Base-by-base conservation (phyloP, 2,888 invertebrate species). In the Carterocephalus palaemon region DNA sequence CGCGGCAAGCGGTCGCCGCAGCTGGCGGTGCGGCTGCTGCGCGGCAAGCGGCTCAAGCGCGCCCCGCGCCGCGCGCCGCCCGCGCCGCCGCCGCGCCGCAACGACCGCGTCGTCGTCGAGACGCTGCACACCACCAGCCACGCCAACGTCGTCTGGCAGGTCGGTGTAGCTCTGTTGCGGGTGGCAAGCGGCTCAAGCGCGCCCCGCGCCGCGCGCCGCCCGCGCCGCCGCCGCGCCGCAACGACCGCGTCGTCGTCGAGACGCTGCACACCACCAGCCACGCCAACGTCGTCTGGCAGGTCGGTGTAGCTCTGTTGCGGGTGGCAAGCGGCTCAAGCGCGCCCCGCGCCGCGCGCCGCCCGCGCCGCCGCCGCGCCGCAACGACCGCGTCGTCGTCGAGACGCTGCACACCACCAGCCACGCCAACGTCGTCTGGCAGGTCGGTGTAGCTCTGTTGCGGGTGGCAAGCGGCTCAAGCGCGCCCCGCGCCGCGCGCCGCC, bases 101-200 rank as follows among this genome's bases (percentile, higher is more conserved):
- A 90, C 13, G 90, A 92, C 52, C 89, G 90, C 64, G 88, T 95
- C 57, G 92, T 95, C 20, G 94, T 95, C 7, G 95, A 95, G 81
- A 92, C 94, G 5, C 88, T 95, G 56, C 92, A 93, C 62, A 95
- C 95, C 7, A 90, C 90, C 64, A 94, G 95, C 52, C 88, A 89
- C 45, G 94, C 93, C n/a, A 93, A 93, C 66, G 94, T 96, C 53
- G 89, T 90, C 4, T 90, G 90, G 90, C 90, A 90, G 84, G 86
- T 81, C 0, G 0, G 39, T 20, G 5, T n/a, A n/a, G n/a, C n/a
- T n/a, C 61, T 88, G 60, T 67, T 87, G 54, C 83, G 86, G n/a
- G n/a, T 60, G 86, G 86, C 67, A 85, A 86, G 73, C 73, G 87
- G 17, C 78, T 86, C 48, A 87, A 86, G 70, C 73, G 85, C 2